phyloP scores from a whole-genome alignment of 2,113 vertebrate genomes.

The Malurus alboscapulatus region DNA sequence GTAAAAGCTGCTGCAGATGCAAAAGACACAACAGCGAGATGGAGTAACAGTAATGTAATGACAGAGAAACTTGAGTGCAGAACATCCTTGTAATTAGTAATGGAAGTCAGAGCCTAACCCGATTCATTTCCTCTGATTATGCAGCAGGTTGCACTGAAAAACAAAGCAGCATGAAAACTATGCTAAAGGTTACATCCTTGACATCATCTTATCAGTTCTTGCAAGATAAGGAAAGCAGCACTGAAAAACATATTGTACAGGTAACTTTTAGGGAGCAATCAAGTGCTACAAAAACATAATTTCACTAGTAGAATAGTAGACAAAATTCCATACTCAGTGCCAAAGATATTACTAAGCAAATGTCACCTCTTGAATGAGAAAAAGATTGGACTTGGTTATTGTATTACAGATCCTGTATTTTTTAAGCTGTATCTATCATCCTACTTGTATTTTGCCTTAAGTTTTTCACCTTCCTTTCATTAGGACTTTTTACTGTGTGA shows the following conservation, averaged over 20 bases:
- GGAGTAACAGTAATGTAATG: neutral
- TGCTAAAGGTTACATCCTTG: neutral
- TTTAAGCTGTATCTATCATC: neutral
- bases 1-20: neutral
- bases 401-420: neutral
- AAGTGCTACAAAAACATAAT: neutral
- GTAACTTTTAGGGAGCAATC: neutral
- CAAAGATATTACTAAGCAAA: neutral
- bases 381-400: neutral
- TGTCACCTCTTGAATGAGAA: neutral
- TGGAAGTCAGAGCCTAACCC: neutral
- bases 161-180: neutral
- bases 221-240: neutral
- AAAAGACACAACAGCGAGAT: neutral
- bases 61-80: neutral
- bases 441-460: neutral
- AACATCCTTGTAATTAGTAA: neutral
- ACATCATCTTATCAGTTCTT: neutral
- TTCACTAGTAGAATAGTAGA: neutral
- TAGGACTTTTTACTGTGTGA: neutral
- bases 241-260: neutral
- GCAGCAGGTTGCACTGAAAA: neutral
- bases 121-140: neutral
- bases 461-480: neutral
- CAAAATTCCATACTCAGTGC: neutral